Evolutionary conservation across 2,113 vertebrate genomes (phyloP), one percentile per base, ranked within the genome.

Genomic region (Fulica atra): DNA sequence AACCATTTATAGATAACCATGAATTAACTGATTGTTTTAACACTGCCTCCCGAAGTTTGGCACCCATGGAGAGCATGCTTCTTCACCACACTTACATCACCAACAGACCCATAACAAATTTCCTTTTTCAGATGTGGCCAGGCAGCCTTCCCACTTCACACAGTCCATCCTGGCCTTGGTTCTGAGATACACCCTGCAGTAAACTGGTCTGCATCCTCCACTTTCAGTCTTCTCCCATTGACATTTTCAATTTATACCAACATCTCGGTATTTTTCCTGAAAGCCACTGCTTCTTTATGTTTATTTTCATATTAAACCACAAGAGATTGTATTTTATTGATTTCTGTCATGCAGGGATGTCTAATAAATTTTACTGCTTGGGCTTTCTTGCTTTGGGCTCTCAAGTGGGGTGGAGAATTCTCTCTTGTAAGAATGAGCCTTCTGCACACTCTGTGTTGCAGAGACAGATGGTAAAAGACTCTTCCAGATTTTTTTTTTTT

Each of bases 231-330:
- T 88, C 69, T 84, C 63, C 54, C 73, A 64, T 56, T 78, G 56
- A 59, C 60, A 33, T 46, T 74, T 89, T 91, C 51, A 84, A 70
- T 89, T 83, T 50, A 56, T 19, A 93, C 26, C 54, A 33, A 9
- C 56, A 89, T 65, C 48, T 87, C 87, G 87, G 29, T 89, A 81
- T 84, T 87, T 0, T 81, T 79, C 42, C 54, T 71, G 51, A 81
- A 3, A 81, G 60, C 20, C 42, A 74, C 35, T 68, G 44, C 48
- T 91, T 82, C 81, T 87, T 91, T 71, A 78, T 51, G 51, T 71
- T 91, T 94, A 94, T 91, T 94, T 96, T 96, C 78, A 91, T 93
- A 87, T 79, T 81, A 95, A 94, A 74, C 81, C 78, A 84, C 56
- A 63, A 74, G 73, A 94, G 65, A 93, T 89, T 71, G 87, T 51